Percentiles rank a stretch among this genome's conserved stretches.
Conservation (phyloP, 2,113 vertebrate species). For the Pedetes capensis region DNA sequence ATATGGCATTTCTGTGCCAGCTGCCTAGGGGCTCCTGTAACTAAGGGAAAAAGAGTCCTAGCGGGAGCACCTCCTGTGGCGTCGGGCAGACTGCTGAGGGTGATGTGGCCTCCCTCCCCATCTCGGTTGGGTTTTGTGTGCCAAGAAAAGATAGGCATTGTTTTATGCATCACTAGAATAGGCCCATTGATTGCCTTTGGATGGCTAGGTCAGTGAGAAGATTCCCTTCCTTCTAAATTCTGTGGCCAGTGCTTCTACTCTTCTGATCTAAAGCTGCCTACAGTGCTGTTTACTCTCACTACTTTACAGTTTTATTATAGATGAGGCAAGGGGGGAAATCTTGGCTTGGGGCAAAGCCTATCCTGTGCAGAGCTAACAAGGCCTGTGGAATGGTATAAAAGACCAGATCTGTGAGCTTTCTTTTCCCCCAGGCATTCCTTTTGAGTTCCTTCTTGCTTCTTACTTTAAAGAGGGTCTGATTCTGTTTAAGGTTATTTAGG, state of each 20-base stretch:
- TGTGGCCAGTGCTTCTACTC: background rate
- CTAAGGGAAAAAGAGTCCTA: background rate
- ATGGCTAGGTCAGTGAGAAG: background rate
- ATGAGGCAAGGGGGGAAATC: background rate
- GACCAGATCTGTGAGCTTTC: background rate
- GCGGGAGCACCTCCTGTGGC: too few relatives aligned
- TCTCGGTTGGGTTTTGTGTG: conserved; percentile 1
- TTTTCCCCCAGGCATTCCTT: background rate
- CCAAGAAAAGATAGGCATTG: background rate
- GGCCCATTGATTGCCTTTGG: background rate
- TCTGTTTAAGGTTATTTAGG: background rate
- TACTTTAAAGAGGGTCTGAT: background rate
- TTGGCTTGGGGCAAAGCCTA: background rate
- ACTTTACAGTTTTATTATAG: background rate
- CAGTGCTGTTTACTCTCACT: background rate
- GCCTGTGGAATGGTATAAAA: background rate
- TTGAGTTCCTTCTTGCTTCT: background rate
- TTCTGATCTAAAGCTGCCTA: background rate
- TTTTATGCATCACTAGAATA: background rate
- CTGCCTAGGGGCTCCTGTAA: background rate
- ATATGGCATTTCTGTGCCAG: background rate
- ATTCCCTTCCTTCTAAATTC: background rate
- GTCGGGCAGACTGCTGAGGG: background rate
- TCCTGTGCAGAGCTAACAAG: background rate
- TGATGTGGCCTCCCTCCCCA: background rate